These are phyloP conservation scores for Akabosia matsudoensis DNA, from an alignment of 1,140 invertebrate genomes.

Conservation along the genomic window DNA sequence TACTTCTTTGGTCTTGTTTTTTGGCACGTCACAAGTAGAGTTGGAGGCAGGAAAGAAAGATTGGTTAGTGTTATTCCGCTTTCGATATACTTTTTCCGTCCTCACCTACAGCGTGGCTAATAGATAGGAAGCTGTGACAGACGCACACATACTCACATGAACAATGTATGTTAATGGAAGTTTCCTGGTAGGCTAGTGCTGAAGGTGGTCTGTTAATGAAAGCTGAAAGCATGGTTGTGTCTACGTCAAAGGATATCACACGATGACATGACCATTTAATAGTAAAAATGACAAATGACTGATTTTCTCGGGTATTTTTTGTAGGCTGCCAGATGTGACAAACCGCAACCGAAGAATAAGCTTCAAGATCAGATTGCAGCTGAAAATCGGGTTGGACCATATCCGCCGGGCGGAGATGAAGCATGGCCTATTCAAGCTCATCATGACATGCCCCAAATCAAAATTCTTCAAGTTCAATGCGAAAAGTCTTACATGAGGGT, in stretches of 20 bases:
- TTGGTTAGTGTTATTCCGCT: too few relatives aligned
- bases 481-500: conserved; percentile 94
- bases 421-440: conserved; percentile 73
- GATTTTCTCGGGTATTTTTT: neutral
- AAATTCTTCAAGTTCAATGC: conserved; percentile 87
- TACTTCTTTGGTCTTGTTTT: neutral
- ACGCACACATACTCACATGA: neutral
- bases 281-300: neutral
- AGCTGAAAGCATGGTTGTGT: neutral
- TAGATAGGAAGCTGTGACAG: neutral
- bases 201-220: neutral
- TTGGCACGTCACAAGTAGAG: too few relatives aligned
- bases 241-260: neutral
- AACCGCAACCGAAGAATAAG: conserved; percentile 3
- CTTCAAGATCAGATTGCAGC: conserved; percentile 17
- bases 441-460: conserved; percentile 84
- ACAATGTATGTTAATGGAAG: conserved; percentile 23
- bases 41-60: too few relatives aligned
- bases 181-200: neutral
- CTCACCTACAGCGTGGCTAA: neutral
- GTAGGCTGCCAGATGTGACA: conserved; percentile 21
- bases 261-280: neutral
- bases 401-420: conserved; percentile 59
- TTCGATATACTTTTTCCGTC: neutral
- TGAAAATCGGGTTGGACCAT: conserved; percentile 39